phyloP scores from a whole-genome alignment of 37 sponge, comb jelly and placozoan species.

The Mnemiopsis leidyi region DNA sequence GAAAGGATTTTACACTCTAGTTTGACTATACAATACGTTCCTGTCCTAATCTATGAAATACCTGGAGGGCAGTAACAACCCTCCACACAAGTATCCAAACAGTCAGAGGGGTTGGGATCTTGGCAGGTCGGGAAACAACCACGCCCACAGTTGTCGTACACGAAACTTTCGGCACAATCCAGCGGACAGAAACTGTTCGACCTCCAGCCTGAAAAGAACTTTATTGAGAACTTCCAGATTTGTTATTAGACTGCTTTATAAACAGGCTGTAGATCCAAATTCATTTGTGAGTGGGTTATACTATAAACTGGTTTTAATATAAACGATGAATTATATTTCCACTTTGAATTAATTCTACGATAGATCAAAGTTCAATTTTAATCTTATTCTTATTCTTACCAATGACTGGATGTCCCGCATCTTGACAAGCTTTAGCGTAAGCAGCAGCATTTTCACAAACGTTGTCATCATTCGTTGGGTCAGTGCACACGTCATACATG shows the following conservation, averaged over 20 bases:
- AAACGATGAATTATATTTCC: too few species aligned
- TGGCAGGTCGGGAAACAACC: constrained; percentile 18
- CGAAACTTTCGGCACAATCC: background rate
- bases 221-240: too few species aligned
- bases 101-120: constrained; percentile 7
- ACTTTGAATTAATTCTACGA: too few species aligned
- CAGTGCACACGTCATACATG: background rate
- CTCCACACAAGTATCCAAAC: constrained; percentile 44
- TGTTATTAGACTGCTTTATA: too few species aligned
- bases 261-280: too few species aligned
- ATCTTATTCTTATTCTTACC: background rate
- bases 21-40: background rate
- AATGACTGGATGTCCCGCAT: background rate
- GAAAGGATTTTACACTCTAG: background rate
- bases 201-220: constrained; percentile 39
- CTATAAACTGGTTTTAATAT: background rate
- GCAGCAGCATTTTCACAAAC: constrained; percentile 12
- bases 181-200: constrained; percentile 28
- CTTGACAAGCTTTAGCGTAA: background rate
- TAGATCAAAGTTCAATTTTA: too few species aligned
- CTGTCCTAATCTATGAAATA: background rate
- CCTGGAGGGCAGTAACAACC: constrained; percentile 57
- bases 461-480: background rate
- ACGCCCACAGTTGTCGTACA: constrained; percentile 14
- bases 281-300: too few species aligned